These are phyloP conservation scores for Palythoa grandis DNA, from an alignment of 92 coral and sea anemone species.

Conservation along the genomic window DNA sequence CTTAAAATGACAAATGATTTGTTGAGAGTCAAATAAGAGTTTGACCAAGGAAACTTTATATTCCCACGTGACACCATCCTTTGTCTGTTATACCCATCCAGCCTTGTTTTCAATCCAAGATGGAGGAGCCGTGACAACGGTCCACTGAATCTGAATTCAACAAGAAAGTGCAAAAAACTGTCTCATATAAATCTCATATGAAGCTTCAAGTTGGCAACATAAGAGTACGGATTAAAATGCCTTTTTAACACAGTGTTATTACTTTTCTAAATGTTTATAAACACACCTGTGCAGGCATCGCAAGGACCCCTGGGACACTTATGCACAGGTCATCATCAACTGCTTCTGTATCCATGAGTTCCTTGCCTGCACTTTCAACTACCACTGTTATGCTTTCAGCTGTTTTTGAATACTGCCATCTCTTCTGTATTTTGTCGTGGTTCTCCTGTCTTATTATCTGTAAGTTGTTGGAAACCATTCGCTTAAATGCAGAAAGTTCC, in stretches of 20 bases:
- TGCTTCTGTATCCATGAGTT: constrained; percentile 7
- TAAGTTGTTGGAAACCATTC: constrained; percentile 30
- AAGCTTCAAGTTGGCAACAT: no score
- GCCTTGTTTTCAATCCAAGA: no score
- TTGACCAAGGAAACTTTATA: no score
- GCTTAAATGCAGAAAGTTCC: constrained; percentile 28
- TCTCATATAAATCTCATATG: no score
- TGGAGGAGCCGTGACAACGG: no score
- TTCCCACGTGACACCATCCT: no score
- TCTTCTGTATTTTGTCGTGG: not conserved
- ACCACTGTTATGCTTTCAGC: not conserved
- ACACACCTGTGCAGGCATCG: constrained; percentile 31
- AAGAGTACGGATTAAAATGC: not conserved
- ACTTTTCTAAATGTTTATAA: not conserved
- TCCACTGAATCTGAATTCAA: no score
- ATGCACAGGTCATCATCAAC: constrained; percentile 42
- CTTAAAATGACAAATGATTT: no score
- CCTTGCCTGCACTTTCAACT: not conserved
- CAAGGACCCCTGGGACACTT: constrained; percentile 32
- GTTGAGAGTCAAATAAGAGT: no score
- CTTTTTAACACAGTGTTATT: not conserved
- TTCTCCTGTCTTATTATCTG: constrained; percentile 5
- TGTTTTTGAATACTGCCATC: not conserved
- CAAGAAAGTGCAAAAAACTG: no score
- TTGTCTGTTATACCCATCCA: no score